phyloP scores from a whole-genome alignment of 2,113 vertebrate genomes.

The Mormyrus iriodes region DNA sequence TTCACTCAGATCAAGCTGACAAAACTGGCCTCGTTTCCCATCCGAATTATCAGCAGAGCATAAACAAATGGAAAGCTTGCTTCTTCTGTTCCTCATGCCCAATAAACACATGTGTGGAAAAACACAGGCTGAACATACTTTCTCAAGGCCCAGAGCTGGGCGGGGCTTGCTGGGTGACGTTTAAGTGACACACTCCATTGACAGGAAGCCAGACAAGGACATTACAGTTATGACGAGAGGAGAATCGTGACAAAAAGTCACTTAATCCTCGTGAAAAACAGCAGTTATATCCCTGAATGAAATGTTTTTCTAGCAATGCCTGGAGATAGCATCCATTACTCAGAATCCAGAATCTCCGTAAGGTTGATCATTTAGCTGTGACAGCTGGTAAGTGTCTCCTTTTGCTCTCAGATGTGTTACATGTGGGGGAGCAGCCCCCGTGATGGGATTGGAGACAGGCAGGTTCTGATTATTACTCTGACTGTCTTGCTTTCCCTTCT shows the following conservation, averaged over 20 bases:
- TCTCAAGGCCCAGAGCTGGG: constrained; percentile 1
- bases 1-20: background rate
- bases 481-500: background rate
- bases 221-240: background rate
- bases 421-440: background rate
- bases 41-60: background rate
- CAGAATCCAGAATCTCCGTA: background rate
- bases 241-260: background rate
- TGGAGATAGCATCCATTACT: background rate
- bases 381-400: background rate
- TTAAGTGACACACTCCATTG: background rate
- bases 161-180: background rate
- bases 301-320: background rate
- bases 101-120: constrained; percentile 16
- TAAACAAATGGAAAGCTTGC: background rate
- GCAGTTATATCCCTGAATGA: background rate
- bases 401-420: background rate
- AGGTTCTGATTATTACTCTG: background rate
- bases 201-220: background rate
- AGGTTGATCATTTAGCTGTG: background rate
- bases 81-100: background rate
- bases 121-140: constrained; percentile 16
- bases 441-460: background rate
- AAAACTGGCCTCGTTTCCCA: background rate
- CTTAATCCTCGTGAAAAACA: background rate